Evolutionary conservation across 2,888 invertebrate genomes (phyloP), one percentile per base, ranked within the genome.

Genomic region (Athalia rosae): DNA sequence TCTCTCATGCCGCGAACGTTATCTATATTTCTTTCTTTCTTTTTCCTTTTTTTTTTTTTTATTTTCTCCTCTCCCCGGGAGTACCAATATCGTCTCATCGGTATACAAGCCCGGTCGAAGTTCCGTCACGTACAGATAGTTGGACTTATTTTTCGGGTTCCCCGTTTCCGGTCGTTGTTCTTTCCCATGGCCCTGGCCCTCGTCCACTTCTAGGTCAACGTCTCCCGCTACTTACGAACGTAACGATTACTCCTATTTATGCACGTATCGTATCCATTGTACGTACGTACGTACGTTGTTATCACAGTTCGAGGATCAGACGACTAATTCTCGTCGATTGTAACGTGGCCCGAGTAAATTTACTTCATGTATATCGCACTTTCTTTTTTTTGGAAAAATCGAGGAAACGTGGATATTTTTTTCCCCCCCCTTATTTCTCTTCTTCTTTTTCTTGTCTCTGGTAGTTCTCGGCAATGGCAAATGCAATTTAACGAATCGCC

Each of bases 1-100:
- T 71, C 53, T 73, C 66, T 58, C 67, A n/a, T 74, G 56, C 73
- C 76, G 79, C 78, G 78, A 79, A 71, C 73, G 76, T 73, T 64
- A 61, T 71, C 48, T 61, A 63, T 47, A 45, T 73, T 73, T 50
- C 73, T 53, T 76, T 61, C 66, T 74, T 48, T 73, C 71, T 71
- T 61, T 41, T 53, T 76, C 61, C 66, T 74, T 48, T 73, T 71
- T 71, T 61, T 41, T 6, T n/a, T n/a, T n/a, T 28, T 28, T 28
- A 1, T 28, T 28, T 28, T 2, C 28, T 28, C 28, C 28, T 28
- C 28, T 28, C 28, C 28, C 28, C 28, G 28, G 28, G 28, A 28
- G 28, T 28, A 28, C 28, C 28, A 28, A 28, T 28, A 28, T 28
- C 28, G 28, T 28, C 28, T 28, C 28, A 2, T 28, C 2, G 28